Evolutionary conservation across 2,888 invertebrate genomes (phyloP), one percentile per base, ranked within the genome.

Genomic region (Harpalus rufipes): DNA sequence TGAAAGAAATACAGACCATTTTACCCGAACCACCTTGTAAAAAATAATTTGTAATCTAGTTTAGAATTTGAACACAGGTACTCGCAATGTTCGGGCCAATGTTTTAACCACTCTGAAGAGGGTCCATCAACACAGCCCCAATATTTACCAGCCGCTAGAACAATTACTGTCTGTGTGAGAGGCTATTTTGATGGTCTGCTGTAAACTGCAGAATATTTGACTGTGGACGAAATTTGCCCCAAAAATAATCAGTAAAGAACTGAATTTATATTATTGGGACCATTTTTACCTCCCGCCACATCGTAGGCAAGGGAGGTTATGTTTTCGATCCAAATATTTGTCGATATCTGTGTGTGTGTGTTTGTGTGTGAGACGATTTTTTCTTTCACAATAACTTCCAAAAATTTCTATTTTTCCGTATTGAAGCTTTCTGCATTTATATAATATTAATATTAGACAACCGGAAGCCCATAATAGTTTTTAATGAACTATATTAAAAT

Each of bases 21-120:
- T 10, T 41, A 74, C 72, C 72, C 72, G 72, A 74, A 74, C 44
- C 18, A 74, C 72, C 72, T 41, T 14, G 14, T 39, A 32, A 39
- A 25, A 74, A 74, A 68, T 68, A 68, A 68, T n/a, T 68, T 25
- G 68, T 68, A 68, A 68, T 25, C 44, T 74, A 74, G 16, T 74
- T 74, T 74, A 74, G 72, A 74, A 74, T 74, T 74, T 74, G 18
- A 74, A 74, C 68, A 74, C 72, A 74, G 72, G 72, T 74, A 74
- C 72, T 44, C 16, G 41, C 44, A 32, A 21, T 44, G 44, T 74
- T 74, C 72, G 72, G 72, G 72, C 44, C 44, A 51, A 51, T 51
- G 44, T 51, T 51, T 32, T 51, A 51, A 51, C 12, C 44, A 51
- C 44, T 51, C 44, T 51, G 44, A 51, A 51, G 44, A 51, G 44